Evolutionary conservation across 2,797 vertebrate genomes (phyloP), one percentile per base, ranked within the genome.

Genomic region (Anolis apletophallus): DNA sequence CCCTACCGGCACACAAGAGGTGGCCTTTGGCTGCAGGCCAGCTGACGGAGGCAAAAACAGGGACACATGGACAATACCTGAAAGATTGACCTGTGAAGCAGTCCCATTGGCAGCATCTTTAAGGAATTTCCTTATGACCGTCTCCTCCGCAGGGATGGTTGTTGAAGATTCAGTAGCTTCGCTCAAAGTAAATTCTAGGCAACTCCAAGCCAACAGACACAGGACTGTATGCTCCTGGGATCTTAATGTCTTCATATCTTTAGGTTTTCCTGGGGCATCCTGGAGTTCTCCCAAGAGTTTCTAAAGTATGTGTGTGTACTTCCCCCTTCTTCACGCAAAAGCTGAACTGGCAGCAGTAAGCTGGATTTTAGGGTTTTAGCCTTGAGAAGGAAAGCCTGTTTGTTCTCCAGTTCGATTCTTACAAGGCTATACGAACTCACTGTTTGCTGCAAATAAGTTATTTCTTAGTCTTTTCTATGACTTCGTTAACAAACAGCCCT

Each of bases 291-390:
- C 50, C 34, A 85, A 55, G 34, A 71, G 52, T 0, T 36, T 36
- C 34, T 83, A 0, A 1, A 67, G 21, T 16, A 88, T 57, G 83
- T 14, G 0, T 6, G 26, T 34, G 55, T 71, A 46, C 81, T 74
- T 80, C 17, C 71, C 46, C 86, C 85, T 81, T 81, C 85, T 90
- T 88, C 50, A 83, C 68, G 88, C 50, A 89, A 79, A 87, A 88
- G 83, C 32, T 36, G 68, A 57, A 26, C 19, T 40, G 16, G n/a
- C 85, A 11, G 87, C 55, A 84, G n/a, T 90, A 87, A 94, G 94
- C 92, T 92, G 92, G 90, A 85, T 84, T 93, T 91, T 92, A 88
- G 93, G 83, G 85, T 85, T 2, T 88, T 94, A 94, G 92, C 89
- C 89, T 50, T 72, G 71, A 90, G 91, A 72, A 85, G 88, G 85